Conservation (phyloP, 1,140 invertebrate species). For the Temnothorax nylanderi region DNA sequence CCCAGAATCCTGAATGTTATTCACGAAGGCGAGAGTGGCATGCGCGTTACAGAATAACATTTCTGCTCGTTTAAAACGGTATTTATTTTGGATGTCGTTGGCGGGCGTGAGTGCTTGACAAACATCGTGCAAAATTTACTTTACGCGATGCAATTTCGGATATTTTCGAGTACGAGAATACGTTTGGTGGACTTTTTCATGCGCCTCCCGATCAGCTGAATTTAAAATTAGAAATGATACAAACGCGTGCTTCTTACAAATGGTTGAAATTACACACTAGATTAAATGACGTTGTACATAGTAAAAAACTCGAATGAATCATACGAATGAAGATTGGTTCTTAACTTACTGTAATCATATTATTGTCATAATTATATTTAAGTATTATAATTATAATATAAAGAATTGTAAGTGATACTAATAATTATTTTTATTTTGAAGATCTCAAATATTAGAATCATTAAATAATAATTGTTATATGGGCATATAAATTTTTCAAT, state of each 20-base stretch:
- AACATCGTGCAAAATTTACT: conserved; percentile 34
- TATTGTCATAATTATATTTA: background rate
- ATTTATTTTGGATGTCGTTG: conserved; percentile 50
- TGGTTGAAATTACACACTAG: background rate
- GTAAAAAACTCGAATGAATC: background rate
- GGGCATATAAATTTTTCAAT: background rate
- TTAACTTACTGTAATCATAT: background rate
- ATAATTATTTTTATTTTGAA: background rate
- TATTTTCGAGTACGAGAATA: background rate
- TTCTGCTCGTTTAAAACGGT: conserved; percentile 12
- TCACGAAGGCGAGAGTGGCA: background rate
- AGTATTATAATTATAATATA: conserved; percentile 1
- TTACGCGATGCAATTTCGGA: conserved; percentile 6
- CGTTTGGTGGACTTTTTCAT: background rate
- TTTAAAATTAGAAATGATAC: conserved; percentile 45
- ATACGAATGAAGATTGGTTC: background rate
- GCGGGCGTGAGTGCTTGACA: background rate
- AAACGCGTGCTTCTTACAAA: background rate
- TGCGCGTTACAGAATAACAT: conserved; percentile 29
- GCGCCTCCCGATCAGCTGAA: background rate
- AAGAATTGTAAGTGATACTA: background rate
- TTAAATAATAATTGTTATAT: background rate
- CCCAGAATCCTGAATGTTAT: conserved; percentile 10
- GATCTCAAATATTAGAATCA: background rate
- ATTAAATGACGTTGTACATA: background rate